Evolutionary conservation across 2,888 invertebrate species (phyloP), one percentile per base, ranked within the genome.

Genomic region (Leptothorax acervorum): DNA sequence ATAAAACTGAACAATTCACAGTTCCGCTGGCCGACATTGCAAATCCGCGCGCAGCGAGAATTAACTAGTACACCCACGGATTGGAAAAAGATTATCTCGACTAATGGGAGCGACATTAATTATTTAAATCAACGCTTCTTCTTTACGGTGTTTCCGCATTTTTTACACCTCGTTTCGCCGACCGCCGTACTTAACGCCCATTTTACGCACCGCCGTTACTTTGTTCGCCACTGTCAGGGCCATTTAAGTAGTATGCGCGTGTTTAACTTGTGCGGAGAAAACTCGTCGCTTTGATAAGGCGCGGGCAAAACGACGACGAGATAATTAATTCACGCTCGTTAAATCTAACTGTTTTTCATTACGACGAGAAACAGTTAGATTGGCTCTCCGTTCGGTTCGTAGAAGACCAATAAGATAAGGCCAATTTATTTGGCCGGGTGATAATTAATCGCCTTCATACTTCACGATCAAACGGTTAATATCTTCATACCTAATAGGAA

Each of bases 41-140:
- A 51, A 51, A 71, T 70, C 31, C 60, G 55, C 60, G 66, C 9
- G 39, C 23, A 8, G 45, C 9, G 9, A 28, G 51, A 79, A 70
- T 70, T 62, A 51, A 60, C 35, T 18, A 8, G 35, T 8, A 31
- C 65, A 39, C 35, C 12, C n/a, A 35, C 79, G 60, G n/a, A 79
- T 81, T 48, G 57, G 60, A 70, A 60, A 70, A 31, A 79, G 79
- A 79, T 79, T 79, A 70, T 48, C 70, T 42, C 70, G 39, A 23
- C 39, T 65, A 51, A 76, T 65, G n/a, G 45, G 45, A 45, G 55
- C 23, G 45, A 31, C 78, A 45, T 78, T 78, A 78, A 78, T 23
- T 48, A 48, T 70, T 79, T 39, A 70, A 79, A 79, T 70, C 79
- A 18, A 68, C 57, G 42, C n/a, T 35, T 48, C 23, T 48, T 48